Evolutionary conservation across 2,113 vertebrate species (phyloP), one percentile per base, ranked within the genome.

Genomic region (Apistogramma diplotaenia): DNA sequence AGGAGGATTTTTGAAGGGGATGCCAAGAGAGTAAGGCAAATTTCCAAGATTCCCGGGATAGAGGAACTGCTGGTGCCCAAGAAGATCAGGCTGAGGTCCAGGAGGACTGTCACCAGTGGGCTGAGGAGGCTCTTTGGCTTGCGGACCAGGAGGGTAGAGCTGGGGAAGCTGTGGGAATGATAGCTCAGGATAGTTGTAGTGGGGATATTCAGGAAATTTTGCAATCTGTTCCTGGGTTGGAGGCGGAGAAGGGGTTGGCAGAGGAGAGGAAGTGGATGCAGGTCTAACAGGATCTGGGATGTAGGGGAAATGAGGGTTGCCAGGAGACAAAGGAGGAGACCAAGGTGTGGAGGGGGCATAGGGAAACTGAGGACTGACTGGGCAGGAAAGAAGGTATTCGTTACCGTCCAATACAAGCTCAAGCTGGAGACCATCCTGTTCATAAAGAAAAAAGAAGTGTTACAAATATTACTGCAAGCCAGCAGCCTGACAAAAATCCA

Each of bases 371-470:
- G 58, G 46, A 61, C 4, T 37, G 71, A 59, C 35, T 29, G 87
- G 88, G 78, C 95, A 96, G 21, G 92, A 88, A 4, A 94, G 87
- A 40, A 82, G 70, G 31, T 87, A 93, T 74, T 88, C 84, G 19
- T 83, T 76, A 76, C 83, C 57, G 57, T 90, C 78, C 16, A 90
- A 25, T n/a, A 88, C 23, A 13, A 95, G n/a, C 0, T 87, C 25
- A 9, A 95, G 78, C 11, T 78, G 54, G 3, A 71, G 46, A 11
- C 72, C 80, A 62, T 87, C 89, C 95, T 95, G 84, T 19, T 1
- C 23, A 33, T 2, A 8, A 33, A 33, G 5, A 33, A 33, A 33
- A 6, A 33, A 8, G 8, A 33, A 33, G 31, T 8, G 8, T 65
- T 46, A 3, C 33, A 12, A 19, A 18, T 33, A 51, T 4, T 65